A percentile compares a stretch with the other conserved stretches of the same genome.
These are phyloP conservation scores for Erebia ligea DNA, from an alignment of 2,888 invertebrate species.

Conservation along the genomic window DNA sequence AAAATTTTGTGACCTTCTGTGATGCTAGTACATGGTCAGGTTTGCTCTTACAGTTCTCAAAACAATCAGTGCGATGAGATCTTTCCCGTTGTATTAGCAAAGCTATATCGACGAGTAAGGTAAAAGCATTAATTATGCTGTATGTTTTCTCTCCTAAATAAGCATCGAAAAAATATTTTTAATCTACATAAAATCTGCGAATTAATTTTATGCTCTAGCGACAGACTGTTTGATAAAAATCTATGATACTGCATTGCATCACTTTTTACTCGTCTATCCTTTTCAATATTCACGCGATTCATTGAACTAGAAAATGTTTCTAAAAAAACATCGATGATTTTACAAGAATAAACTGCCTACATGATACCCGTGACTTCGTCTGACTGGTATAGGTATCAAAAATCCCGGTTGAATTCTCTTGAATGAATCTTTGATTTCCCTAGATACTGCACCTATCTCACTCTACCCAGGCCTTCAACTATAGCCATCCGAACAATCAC, in stretches of 20 bases:
- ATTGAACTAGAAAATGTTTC: conserved; percentile 9
- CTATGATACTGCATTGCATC: conserved; percentile 24
- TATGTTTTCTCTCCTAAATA: too few species aligned
- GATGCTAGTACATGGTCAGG: background rate
- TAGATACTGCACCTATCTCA: too few species aligned
- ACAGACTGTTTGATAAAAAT: conserved; percentile 17
- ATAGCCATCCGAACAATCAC: too few species aligned
- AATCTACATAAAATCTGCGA: too few species aligned
- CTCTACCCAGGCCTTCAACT: too few species aligned
- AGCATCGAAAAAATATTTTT: background rate
- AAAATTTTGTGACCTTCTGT: background rate
- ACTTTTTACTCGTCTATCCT: conserved; percentile 7
- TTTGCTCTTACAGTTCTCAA: background rate
- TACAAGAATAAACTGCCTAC: background rate
- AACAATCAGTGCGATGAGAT: background rate
- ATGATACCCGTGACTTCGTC: too few species aligned
- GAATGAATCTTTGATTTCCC: too few species aligned
- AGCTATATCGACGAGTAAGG: too few species aligned
- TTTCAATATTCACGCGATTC: conserved; percentile 15
- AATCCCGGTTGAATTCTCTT: too few species aligned
- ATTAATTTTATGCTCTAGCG: background rate
- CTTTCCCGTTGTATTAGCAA: too few species aligned
- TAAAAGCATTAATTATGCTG: too few species aligned
- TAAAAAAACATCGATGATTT: background rate
- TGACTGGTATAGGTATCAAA: too few species aligned